Conservation (phyloP, 2,888 invertebrate species). For the Ectemnius continuus region DNA sequence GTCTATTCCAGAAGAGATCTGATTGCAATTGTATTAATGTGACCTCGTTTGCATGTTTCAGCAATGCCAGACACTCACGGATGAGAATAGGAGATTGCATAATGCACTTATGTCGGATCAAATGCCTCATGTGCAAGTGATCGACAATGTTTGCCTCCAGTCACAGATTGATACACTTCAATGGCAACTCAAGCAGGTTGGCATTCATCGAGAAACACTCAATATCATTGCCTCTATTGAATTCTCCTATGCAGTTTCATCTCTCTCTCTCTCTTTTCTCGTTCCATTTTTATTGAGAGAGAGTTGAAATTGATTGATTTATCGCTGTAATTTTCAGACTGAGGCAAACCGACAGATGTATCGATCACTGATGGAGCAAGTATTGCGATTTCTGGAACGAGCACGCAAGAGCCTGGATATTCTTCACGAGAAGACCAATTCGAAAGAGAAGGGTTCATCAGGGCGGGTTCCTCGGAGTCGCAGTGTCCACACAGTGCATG, state of each 20-base stretch:
- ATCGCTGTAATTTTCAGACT: constrained; percentile 79
- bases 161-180: constrained; percentile 85
- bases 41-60: constrained; percentile 66
- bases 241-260: no score
- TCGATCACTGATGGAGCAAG: constrained; percentile 85
- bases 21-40: background rate
- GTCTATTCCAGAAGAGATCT: no score
- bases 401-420: constrained; percentile 83
- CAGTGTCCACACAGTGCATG: constrained; percentile 79
- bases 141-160: constrained; percentile 83
- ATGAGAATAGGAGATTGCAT: constrained; percentile 77
- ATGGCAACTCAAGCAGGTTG: constrained; percentile 87
- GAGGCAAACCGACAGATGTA: constrained; percentile 87
- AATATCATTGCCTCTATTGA: background rate
- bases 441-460: constrained; percentile 64
- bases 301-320: background rate
- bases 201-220: constrained; percentile 24
- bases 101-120: constrained; percentile 67
- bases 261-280: background rate
- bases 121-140: constrained; percentile 76
- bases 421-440: constrained; percentile 74
- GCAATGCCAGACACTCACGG: constrained; percentile 78
- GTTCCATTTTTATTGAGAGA: no score
- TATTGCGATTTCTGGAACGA: constrained; percentile 84
- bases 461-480: constrained; percentile 78